Percentiles rank a stretch among this genome's conserved stretches.
Evolutionary conservation across 2,888 invertebrate genomes (phyloP).

Genomic region (Frankliniella fusca): DNA sequence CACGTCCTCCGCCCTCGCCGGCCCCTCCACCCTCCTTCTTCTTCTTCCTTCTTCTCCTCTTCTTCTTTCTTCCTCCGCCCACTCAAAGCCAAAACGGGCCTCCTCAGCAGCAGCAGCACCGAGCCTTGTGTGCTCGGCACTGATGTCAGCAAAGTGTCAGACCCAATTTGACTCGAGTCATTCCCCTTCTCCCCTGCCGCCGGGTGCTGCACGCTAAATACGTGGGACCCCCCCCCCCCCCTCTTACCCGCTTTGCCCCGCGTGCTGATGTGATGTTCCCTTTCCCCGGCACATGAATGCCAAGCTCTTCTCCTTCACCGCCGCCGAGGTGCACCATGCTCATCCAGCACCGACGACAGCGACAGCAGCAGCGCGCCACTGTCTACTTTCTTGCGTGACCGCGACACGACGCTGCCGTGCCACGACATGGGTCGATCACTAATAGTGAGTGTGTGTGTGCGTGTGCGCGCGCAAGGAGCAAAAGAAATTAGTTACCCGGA

Average conservation of each 20-base stretch:
- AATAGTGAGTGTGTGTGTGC: too few relatives aligned
- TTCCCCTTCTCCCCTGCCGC: neutral
- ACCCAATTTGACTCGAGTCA: neutral
- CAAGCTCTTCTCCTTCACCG: too few relatives aligned
- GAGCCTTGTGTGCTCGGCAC: constrained; percentile 12
- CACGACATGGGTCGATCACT: too few relatives aligned
- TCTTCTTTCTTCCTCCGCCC: neutral
- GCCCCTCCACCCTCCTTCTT: neutral
- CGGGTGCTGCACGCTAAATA: neutral
- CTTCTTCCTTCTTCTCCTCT: too few relatives aligned
- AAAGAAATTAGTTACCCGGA: too few relatives aligned
- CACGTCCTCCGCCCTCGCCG: neutral
- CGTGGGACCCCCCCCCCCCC: neutral
- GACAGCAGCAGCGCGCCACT: too few relatives aligned
- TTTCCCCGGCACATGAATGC: neutral
- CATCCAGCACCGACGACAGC: too few relatives aligned
- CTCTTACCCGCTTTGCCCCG: neutral
- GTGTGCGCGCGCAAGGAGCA: too few relatives aligned
- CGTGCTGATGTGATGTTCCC: too few relatives aligned
- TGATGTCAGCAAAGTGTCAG: constrained; percentile 19
- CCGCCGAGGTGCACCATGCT: too few relatives aligned
- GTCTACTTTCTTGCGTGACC: too few relatives aligned
- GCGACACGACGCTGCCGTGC: too few relatives aligned
- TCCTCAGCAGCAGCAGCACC: neutral
- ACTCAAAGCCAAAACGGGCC: neutral